Evolutionary conservation across 2,888 invertebrate genomes (phyloP).

Genomic region (Dromius quadrimaculatus): DNA sequence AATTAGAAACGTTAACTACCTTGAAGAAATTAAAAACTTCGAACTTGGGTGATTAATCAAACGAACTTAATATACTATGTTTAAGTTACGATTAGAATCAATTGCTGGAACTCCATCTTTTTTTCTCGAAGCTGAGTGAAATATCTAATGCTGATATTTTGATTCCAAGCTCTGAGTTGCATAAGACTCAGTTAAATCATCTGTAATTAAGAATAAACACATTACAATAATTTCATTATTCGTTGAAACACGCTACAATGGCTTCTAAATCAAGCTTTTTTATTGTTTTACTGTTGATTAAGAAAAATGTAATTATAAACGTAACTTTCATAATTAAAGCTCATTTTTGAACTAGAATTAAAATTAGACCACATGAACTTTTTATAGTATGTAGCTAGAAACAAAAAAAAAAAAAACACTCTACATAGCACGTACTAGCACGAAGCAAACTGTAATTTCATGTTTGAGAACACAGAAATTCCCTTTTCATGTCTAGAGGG

Average conservation of each 20-base stretch:
- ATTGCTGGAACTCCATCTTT: not conserved
- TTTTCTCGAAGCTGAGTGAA: not conserved
- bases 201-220: constrained; percentile 17
- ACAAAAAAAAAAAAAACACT: no score
- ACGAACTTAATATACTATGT: constrained; percentile 22
- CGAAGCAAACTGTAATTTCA: no score
- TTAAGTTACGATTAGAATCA: constrained; percentile 32
- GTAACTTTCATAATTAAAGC: constrained; percentile 5
- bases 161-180: constrained; percentile 3
- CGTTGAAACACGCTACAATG: constrained; percentile 3
- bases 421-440: no score
- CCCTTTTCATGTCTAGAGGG: no score
- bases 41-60: constrained; percentile 25
- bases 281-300: constrained; percentile 5
- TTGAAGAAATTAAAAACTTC: constrained; percentile 31
- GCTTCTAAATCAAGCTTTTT: not conserved
- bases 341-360: not conserved
- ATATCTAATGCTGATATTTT: not conserved
- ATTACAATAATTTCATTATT: constrained; percentile 12
- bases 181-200: constrained; percentile 7
- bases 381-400: no score
- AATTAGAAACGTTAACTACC: constrained; percentile 13
- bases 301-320: constrained; percentile 3
- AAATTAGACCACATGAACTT: no score
- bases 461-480: no score